Base-by-base conservation (phyloP, 2,113 vertebrate species). In the Sinocyclocheilus maitianheensis region DNA sequence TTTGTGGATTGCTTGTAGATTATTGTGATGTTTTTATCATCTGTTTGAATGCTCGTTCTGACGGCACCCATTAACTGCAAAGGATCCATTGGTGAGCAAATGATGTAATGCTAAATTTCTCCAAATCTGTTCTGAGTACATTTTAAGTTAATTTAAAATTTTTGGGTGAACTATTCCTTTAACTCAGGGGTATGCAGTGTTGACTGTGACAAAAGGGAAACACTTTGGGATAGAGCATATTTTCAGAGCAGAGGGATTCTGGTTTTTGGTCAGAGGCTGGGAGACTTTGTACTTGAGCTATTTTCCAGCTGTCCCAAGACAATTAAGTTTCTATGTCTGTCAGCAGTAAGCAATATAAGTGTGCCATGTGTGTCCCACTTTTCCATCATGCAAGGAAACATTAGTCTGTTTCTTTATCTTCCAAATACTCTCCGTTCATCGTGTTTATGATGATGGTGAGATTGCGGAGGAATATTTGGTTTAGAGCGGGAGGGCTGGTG, bases 251-350 rank as follows among this genome's bases (percentile, higher is more conserved):
- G 40, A 12, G 37, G 65, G 24, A 51, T 24, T 80, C 43, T 81
- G 86, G 58, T 81, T 88, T 80, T 67, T 87, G 83, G 65, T 81
- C 84, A 75, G 63, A 77, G 37, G 24, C n/a, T 5, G 4, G 62
- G 26, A 46, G n/a, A 74, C 48, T 83, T 84, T 87, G 30, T 43
- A 37, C 43, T 58, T 81, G 53, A 83, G 18, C 24, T 26, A 81
- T 87, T 87, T 81, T 85, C 81, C 86, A 89, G 84, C 86, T 77
- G 81, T 89, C 85, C 76, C 51, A 69, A 20, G 53, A 81, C 77
- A 62, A 26, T 81, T 75, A 69, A 72, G 53, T 40, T 24, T 80
- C 74, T 62, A 12, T 60, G 10, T 48, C 58, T 75, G 74, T 88
- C 84, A 87, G 84, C 53, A 80, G 60, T 84, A 67, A 51, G 24